Evolutionary conservation across 1,140 invertebrate genomes (phyloP), one percentile per base, ranked within the genome.

Genomic region (Centruroides vittatus): DNA sequence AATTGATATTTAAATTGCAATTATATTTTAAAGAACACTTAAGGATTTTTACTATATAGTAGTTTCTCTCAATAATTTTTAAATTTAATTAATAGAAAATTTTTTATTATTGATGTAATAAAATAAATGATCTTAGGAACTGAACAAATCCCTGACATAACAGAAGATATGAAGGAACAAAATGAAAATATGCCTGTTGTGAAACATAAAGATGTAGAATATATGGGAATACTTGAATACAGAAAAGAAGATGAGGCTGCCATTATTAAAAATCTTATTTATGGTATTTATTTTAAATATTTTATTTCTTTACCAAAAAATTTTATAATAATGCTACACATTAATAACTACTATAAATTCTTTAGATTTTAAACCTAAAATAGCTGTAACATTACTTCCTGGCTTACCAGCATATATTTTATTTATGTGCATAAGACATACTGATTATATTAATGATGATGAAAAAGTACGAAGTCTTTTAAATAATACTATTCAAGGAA

Each of bases 351-450:
- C 8, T 8, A 41, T 41, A 8, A 41, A 41, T 6, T 41, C 67
- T 77, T 4, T 74, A 90, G 91, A 93, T 69, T 72, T 97, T 46
- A 92, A 87, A 65, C 89, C 93, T 0, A 80, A 84, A 60, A 78
- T 87, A 3, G 89, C 93, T 0, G 78, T 88, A 0, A 86, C 83
- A 0, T 73, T 93, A 0, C 74, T 95, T 4, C 93, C 93, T 0
- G 89, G 90, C 3, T 77, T 96, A 46, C 93, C 93, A 0, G 89
- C 93, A 0, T 97, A 95, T 74, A 86, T 97, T 52, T 72, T 96
- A 0, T 96, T 98, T 73, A 98, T 98, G 93, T 93, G 89, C 75
- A 86, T 97, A 56, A 80, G 93, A 4, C 90, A 97, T 73, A 94
- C 89, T 3, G 94, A 98, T 76, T 86, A 87, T 67, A 84, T 89